Evolutionary conservation across 2,113 vertebrate genomes (phyloP).

Genomic region (Hypocryptadius cinnamomeus): DNA sequence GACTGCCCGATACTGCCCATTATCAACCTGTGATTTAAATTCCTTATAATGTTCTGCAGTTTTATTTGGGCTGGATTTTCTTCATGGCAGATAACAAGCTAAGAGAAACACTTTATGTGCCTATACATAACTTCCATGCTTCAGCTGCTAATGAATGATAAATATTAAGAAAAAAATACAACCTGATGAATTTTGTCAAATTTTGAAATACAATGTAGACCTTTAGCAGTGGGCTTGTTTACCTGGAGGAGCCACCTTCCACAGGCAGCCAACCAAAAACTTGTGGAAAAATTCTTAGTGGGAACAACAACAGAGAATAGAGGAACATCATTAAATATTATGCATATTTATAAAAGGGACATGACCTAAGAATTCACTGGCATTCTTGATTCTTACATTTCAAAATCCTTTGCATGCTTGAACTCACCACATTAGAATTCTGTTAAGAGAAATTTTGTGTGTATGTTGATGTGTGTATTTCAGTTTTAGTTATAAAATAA

Average conservation of each 20-base stretch:
- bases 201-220: not conserved
- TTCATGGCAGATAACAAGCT: not conserved
- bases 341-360: not conserved
- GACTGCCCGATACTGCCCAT: not conserved
- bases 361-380: not conserved
- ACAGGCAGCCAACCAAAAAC: not conserved
- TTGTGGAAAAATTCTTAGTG: not conserved
- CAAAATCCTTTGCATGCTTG: not conserved
- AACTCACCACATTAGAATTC: not conserved
- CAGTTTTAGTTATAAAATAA: not conserved
- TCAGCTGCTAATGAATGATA: not conserved
- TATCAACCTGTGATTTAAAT: not conserved
- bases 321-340: not conserved
- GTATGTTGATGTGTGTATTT: not conserved
- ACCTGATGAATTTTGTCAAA: not conserved
- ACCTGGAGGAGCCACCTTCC: not conserved
- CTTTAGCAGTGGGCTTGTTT: not conserved
- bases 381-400: not conserved
- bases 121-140: not conserved
- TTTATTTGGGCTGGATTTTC: not conserved
- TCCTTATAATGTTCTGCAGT: not conserved
- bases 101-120: not conserved
- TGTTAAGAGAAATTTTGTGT: not conserved
- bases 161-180: not conserved
- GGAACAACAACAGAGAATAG: not conserved